Base-by-base conservation (phyloP, 2,797 vertebrate genomes). In the Sebastes paucispinis region DNA sequence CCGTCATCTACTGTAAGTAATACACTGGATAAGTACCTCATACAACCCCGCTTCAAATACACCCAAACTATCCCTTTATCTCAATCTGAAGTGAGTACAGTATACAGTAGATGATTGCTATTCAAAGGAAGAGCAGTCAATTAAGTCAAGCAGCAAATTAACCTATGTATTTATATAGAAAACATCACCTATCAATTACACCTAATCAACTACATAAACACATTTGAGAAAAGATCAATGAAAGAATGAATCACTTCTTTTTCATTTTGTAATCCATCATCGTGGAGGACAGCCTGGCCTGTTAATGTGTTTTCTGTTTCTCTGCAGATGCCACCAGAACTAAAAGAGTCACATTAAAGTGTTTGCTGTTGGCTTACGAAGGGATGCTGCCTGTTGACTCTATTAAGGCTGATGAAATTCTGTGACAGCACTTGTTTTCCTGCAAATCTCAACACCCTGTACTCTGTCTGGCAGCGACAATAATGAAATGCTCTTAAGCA, bases 401-500 rank as follows among this genome's bases (percentile, higher is more conserved):
- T 96, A 96, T 95, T 95, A 95, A 94, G 91, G 87, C 75, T 69
- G 72, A 84, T 76, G 72, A 39, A 83, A 83, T 43, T 65, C 54
- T 65, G 32, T 52, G 65, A 80, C 52, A 79, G 91, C 88, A 88
- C 94, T 95, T 94, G 95, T 94, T 90, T 92, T 93, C 31, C 73
- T 65, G 94, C 95, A 88, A 89, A 95, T 96, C 94, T 96, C 93
- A 94, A 96, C 96, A 96, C 94, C 94, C 92, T 94, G 69, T 95
- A 96, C 95, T 95, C 94, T 96, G 92, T 94, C 95, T 96, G 93
- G 92, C 92, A 90, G 92, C 91, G 93, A 96, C 96, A 95, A 95
- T 96, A 95, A 97, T 96, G 94, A 96, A 94, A 95, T 91, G 78
- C 95, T 96, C 95, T 96, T 96, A 95, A 94, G 89, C 90, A 94